Conservation (phyloP, 2,888 invertebrate genomes). For the Sphinx pinastri region DNA sequence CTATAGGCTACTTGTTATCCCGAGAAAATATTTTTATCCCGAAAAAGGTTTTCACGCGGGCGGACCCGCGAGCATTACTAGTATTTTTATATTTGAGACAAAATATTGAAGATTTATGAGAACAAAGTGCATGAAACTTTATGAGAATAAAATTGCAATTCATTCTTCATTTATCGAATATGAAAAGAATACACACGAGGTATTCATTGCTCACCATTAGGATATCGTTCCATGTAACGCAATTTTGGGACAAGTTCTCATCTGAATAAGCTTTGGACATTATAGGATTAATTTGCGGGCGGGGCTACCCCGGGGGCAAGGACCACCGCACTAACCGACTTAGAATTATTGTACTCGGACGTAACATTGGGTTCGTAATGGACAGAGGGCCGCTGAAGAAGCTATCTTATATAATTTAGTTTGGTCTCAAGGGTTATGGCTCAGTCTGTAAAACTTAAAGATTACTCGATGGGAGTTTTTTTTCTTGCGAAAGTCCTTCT, state of each 20-base stretch:
- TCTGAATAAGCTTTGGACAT: slow-evolving; percentile 15
- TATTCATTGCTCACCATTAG: not conserved
- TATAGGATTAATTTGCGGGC: slow-evolving; percentile 26
- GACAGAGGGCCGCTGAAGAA: slow-evolving; percentile 6
- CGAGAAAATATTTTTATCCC: no score
- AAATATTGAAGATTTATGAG: no score
- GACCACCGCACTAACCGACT: slow-evolving; percentile 19
- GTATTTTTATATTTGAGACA: no score
- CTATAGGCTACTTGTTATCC: no score
- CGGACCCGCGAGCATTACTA: no score
- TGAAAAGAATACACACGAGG: not conserved
- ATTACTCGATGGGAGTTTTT: no score
- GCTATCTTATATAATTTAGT: slow-evolving; percentile 2
- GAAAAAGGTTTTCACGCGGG: no score
- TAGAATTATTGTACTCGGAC: slow-evolving; percentile 21
- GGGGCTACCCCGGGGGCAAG: slow-evolving; percentile 16
- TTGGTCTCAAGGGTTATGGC: not conserved
- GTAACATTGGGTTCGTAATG: slow-evolving; percentile 21
- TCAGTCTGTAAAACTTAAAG: not conserved
- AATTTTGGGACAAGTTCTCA: slow-evolving; percentile 11
- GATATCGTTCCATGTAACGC: slow-evolving; percentile 1
- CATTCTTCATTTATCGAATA: not conserved
- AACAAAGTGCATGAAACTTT: no score
- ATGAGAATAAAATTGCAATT: no score
- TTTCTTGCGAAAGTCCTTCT: no score